Conservation (phyloP, 64 coral and sea anemone species). For the Stichodactyla helianthus region DNA sequence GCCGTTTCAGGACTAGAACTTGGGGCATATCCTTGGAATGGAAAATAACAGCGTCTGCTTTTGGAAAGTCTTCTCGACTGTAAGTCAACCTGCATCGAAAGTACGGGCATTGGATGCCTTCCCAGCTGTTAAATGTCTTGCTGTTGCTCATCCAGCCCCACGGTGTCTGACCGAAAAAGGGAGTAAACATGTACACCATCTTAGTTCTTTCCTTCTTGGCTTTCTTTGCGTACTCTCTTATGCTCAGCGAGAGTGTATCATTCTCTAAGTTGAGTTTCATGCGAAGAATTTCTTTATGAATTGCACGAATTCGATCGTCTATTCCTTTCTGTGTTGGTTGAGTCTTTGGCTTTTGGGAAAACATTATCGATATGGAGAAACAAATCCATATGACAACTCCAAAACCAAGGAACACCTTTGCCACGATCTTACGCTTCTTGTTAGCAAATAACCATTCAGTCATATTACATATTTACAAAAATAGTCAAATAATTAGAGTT, state of each 20-base stretch:
- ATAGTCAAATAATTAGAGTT: neutral
- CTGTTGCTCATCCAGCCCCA: conserved; percentile 45
- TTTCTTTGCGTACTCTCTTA: neutral
- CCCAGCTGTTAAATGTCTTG: conserved; percentile 43
- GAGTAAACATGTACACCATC: conserved; percentile 35
- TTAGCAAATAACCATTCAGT: neutral
- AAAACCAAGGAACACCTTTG: neutral
- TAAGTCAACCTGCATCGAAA: conserved; percentile 48
- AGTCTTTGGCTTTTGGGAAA: neutral
- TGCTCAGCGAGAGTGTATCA: neutral
- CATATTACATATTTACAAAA: neutral
- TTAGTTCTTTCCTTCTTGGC: conserved; percentile 19
- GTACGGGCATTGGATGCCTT: conserved; percentile 16
- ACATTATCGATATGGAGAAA: neutral
- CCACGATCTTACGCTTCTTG: neutral
- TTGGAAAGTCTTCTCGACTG: conserved; percentile 25
- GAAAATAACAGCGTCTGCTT: conserved; percentile 54
- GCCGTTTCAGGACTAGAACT: conserved; percentile 5
- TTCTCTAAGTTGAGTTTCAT: neutral
- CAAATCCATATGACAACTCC: neutral
- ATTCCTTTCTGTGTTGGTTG: neutral
- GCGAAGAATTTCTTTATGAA: conserved; percentile 17
- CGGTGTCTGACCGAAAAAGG: conserved; percentile 35
- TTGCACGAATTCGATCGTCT: conserved; percentile 12
- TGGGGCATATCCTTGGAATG: conserved; percentile 57